Evolutionary conservation across 2,888 invertebrate species (phyloP).

Genomic region (Penaeus monodon): DNA sequence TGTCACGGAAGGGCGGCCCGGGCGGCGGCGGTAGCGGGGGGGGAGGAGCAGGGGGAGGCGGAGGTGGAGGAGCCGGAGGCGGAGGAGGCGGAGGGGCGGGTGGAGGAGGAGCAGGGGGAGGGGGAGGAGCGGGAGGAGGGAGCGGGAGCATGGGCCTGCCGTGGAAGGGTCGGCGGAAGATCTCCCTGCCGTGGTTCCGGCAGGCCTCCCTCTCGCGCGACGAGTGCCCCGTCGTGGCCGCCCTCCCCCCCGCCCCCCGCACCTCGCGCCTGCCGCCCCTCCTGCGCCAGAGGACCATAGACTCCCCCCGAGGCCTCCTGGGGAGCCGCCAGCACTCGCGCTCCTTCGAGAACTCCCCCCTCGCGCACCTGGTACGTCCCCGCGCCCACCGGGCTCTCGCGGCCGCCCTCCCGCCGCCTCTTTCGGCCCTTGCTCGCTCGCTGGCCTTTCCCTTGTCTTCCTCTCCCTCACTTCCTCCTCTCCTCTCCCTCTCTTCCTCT

Average conservation of each 20-base stretch:
- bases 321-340: conserved; percentile 12
- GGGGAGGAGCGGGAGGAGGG: not conserved
- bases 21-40: conserved; percentile 30
- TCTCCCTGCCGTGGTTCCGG: conserved; percentile 80
- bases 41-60: not conserved
- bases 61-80: not conserved
- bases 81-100: not conserved
- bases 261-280: conserved; percentile 44
- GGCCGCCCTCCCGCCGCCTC: too few relatives aligned
- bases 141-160: conserved; percentile 13
- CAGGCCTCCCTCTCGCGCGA: conserved; percentile 50
- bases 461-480: too few relatives aligned
- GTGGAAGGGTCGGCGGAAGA: conserved; percentile 78
- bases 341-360: conserved; percentile 25
- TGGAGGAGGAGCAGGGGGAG: not conserved
- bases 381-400: too few relatives aligned
- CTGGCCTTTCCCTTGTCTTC: too few relatives aligned
- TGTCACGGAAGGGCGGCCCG: conserved; percentile 41
- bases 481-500: not conserved
- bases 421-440: too few relatives aligned
- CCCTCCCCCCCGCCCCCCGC: conserved; percentile 16
- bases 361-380: not conserved
- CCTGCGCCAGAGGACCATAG: conserved; percentile 56
- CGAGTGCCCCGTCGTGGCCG: conserved; percentile 21
- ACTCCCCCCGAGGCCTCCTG: conserved; percentile 49